Percentiles rank a stretch among this genome's conserved stretches.
Evolutionary conservation across 2,797 vertebrate species (phyloP).

Genomic region (Propithecus perrieri): DNA sequence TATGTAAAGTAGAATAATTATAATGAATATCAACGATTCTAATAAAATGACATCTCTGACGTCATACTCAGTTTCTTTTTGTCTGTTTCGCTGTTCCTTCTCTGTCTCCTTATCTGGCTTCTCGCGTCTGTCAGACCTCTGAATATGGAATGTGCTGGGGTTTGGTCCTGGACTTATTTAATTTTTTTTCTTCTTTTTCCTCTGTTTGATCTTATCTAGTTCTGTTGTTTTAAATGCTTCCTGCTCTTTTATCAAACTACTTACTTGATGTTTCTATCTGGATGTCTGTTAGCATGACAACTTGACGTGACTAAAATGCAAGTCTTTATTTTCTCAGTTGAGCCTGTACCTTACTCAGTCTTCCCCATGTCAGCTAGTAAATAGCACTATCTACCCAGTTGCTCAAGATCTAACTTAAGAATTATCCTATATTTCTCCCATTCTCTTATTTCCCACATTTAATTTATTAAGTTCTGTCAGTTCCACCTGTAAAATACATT

Average conservation of each 20-base stretch:
- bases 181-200: background rate
- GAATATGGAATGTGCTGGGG: background rate
- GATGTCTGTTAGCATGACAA: background rate
- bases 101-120: background rate
- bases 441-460: background rate
- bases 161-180: background rate
- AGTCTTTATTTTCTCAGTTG: background rate
- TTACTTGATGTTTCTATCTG: background rate
- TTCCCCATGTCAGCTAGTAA: background rate
- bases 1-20: background rate
- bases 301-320: background rate
- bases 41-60: background rate
- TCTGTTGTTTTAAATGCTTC: background rate
- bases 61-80: background rate
- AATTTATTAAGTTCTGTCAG: background rate
- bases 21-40: background rate
- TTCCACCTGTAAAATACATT: background rate
- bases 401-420: background rate
- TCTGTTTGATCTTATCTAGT: background rate
- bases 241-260: background rate
- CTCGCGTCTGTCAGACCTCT: background rate
- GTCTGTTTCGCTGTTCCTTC: background rate
- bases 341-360: background rate
- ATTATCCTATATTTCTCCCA: background rate
- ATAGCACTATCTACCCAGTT: background rate